Evolutionary conservation across 2,113 vertebrate species (phyloP).

Genomic region (Elanus axillaris): DNA sequence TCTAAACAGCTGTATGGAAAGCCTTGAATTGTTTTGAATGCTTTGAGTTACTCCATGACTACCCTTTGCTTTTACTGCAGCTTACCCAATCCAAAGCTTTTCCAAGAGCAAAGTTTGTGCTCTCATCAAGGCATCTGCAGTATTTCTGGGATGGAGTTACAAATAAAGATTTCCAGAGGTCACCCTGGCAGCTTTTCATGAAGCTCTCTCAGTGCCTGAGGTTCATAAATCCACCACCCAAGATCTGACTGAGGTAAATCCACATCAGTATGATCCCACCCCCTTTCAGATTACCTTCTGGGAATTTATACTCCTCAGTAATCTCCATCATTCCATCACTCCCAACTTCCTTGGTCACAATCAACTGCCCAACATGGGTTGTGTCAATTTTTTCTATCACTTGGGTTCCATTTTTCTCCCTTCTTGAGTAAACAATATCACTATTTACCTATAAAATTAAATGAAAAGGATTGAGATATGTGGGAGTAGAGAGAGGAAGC

Average conservation of each 20-base stretch:
- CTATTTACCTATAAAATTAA: slow-evolving; percentile 85
- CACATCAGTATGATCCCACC: fast-evolving
- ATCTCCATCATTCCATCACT: slow-evolving; percentile 77
- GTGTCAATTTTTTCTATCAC: slow-evolving; percentile 75
- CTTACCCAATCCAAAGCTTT: not conserved
- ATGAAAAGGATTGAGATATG: not conserved
- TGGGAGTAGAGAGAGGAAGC: not conserved
- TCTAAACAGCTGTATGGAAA: not conserved
- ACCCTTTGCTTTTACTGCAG: not conserved
- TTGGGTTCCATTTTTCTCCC: slow-evolving; percentile 78
- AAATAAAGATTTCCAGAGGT: not conserved
- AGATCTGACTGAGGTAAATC: not conserved
- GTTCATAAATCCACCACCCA: not conserved
- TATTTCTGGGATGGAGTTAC: not conserved
- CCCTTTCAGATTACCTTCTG: slow-evolving; percentile 80
- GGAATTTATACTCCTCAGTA: slow-evolving; percentile 89
- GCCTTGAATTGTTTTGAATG: not conserved
- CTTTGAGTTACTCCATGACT: not conserved
- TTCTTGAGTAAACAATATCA: slow-evolving; percentile 85
- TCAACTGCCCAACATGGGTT: slow-evolving; percentile 80
- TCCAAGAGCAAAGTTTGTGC: not conserved
- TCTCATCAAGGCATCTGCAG: not conserved
- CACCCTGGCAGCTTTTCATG: not conserved
- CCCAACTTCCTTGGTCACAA: slow-evolving; percentile 86
- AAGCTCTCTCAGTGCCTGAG: not conserved